Evolutionary conservation across 2,797 vertebrate genomes (phyloP).

Genomic region (Dendrocincla fuliginosa): DNA sequence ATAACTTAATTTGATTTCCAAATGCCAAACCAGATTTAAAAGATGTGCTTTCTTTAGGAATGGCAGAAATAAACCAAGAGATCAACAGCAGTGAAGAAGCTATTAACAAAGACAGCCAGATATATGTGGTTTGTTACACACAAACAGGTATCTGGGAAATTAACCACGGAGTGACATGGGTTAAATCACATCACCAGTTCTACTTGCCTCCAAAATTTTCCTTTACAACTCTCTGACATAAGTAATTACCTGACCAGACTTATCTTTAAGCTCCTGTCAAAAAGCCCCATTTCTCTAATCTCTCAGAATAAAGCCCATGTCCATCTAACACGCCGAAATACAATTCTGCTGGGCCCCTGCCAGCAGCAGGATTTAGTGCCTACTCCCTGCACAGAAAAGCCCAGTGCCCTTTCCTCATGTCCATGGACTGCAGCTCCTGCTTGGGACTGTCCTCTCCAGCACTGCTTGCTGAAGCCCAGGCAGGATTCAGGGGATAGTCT

Average conservation of each 20-base stretch:
- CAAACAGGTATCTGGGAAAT: background rate
- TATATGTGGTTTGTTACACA: background rate
- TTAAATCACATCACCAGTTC: slow-evolving; percentile 5
- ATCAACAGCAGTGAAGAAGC: background rate
- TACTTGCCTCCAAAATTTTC: background rate
- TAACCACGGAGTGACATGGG: rapidly evolving
- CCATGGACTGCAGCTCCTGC: background rate
- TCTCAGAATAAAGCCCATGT: background rate
- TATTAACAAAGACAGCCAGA: background rate
- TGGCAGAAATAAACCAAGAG: background rate
- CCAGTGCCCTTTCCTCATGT: background rate
- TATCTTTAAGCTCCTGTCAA: slow-evolving; percentile 6
- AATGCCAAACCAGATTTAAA: background rate
- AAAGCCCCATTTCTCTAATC: slow-evolving; percentile 7
- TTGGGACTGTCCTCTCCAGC: background rate
- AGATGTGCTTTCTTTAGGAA: background rate
- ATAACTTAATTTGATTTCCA: background rate
- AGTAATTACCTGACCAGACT: slow-evolving; percentile 10
- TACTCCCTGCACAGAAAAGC: background rate
- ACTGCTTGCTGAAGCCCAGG: background rate
- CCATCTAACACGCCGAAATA: background rate
- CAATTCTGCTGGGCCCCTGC: background rate
- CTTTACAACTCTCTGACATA: slow-evolving; percentile 1
- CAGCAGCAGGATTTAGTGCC: slow-evolving; percentile 9
- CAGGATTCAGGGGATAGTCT: background rate